These are phyloP conservation scores for Dicrostonyx torquatus DNA, from an alignment of 2,797 vertebrate species.

Conservation along the genomic window DNA sequence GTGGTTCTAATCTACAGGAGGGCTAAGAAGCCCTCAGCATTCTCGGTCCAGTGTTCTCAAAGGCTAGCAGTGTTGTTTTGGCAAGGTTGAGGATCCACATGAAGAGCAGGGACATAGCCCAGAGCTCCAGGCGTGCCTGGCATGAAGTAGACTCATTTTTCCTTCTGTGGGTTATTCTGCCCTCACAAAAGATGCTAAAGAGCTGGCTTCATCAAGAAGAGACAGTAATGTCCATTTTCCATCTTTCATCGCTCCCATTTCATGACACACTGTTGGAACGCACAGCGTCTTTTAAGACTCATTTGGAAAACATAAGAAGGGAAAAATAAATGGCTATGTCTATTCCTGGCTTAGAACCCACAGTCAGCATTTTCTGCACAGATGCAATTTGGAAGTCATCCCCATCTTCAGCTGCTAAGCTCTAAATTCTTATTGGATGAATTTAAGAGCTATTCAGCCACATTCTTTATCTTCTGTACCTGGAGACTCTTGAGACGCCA, in stretches of 20 bases:
- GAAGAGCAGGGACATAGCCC: neutral
- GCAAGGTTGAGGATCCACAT: neutral
- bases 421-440: slow-evolving; percentile 48
- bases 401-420: slow-evolving; percentile 59
- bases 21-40: neutral
- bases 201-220: slow-evolving; percentile 52
- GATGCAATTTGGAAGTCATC: slow-evolving; percentile 61
- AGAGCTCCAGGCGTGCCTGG: neutral
- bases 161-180: slow-evolving; percentile 23
- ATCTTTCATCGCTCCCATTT: slow-evolving; percentile 46
- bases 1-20: slow-evolving; percentile 41
- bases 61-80: neutral
- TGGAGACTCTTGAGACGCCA: slow-evolving; percentile 9
- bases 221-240: slow-evolving; percentile 43
- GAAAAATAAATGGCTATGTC: slow-evolving; percentile 33
- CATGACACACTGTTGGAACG: slow-evolving; percentile 49
- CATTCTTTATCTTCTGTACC: slow-evolving; percentile 5
- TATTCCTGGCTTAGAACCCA: slow-evolving; percentile 65
- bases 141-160: neutral
- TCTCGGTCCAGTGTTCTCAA: neutral
- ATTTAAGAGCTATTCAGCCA: slow-evolving; percentile 37
- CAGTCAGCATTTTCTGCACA: slow-evolving; percentile 71
- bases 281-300: slow-evolving; percentile 66
- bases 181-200: slow-evolving; percentile 39
- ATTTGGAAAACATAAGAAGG: slow-evolving; percentile 69